Conservation (phyloP, 2,113 vertebrate species). For the Neodontobutis hainanensis region DNA sequence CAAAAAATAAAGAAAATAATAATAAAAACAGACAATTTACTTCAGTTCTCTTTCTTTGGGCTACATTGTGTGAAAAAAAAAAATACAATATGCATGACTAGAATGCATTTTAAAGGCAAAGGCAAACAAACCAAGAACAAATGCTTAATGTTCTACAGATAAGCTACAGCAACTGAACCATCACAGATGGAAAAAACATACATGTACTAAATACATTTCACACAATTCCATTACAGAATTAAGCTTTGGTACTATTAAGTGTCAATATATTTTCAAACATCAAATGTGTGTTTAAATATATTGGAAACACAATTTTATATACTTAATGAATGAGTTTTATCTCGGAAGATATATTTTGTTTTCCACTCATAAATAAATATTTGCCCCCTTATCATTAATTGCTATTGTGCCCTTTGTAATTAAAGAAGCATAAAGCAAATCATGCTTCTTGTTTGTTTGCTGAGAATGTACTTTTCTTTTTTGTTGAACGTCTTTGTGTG, state of each 20-base stretch:
- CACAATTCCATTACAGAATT: constrained; percentile 62
- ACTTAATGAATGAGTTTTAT: constrained; percentile 65
- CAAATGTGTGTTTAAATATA: constrained; percentile 79
- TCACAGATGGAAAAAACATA: constrained; percentile 83
- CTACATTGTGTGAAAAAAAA: constrained; percentile 79
- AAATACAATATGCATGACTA: constrained; percentile 70
- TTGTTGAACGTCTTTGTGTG: constrained; percentile 40
- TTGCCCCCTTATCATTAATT: constrained; percentile 47
- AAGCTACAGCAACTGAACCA: constrained; percentile 85
- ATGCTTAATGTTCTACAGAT: constrained; percentile 73
- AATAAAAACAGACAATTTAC: constrained; percentile 61
- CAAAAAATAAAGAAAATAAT: constrained; percentile 57
- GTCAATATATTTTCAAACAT: constrained; percentile 83
- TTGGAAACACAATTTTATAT: constrained; percentile 70
- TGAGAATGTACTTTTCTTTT: constrained; percentile 19
- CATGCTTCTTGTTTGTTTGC: constrained; percentile 76
- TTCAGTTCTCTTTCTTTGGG: constrained; percentile 87
- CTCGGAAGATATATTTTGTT: constrained; percentile 48
- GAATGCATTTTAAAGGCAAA: constrained; percentile 68
- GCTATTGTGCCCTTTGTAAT: constrained; percentile 44
- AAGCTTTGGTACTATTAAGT: constrained; percentile 66
- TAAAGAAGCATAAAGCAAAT: constrained; percentile 58
- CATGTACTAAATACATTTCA: constrained; percentile 76
- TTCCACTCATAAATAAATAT: constrained; percentile 71
- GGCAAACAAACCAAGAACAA: constrained; percentile 69